Percentiles rank a stretch among this genome's conserved stretches.
These are phyloP conservation scores for Trachymyrmex cornetzi DNA, from an alignment of 1,140 invertebrate species.

Conservation along the genomic window DNA sequence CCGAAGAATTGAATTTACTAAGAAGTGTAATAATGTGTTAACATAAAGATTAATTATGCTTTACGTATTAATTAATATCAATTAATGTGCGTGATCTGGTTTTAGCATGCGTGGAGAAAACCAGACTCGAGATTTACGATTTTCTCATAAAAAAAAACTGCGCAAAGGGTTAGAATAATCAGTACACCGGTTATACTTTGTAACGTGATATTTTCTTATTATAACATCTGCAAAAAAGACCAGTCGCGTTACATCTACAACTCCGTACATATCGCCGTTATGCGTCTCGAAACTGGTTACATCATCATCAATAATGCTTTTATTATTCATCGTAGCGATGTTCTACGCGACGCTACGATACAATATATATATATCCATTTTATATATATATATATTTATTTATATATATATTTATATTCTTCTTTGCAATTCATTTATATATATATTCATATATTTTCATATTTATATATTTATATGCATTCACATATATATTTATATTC, in stretches of 20 bases:
- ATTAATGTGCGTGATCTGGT: background rate
- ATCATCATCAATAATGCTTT: constrained; percentile 62
- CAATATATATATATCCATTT: constrained; percentile 70
- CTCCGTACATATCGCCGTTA: constrained; percentile 59
- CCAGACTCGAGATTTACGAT: background rate
- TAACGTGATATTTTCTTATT: constrained; percentile 73
- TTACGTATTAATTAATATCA: background rate
- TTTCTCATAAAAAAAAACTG: background rate
- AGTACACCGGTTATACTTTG: constrained; percentile 57
- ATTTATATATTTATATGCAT: constrained; percentile 69
- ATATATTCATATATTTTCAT: constrained; percentile 73
- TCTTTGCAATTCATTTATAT: constrained; percentile 77
- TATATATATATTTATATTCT: constrained; percentile 69
- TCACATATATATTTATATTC: constrained; percentile 78
- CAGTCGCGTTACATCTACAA: constrained; percentile 69
- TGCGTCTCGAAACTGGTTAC: constrained; percentile 63
- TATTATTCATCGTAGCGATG: constrained; percentile 73
- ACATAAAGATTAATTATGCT: background rate
- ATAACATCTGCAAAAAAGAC: constrained; percentile 72
- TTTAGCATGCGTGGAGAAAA: background rate
- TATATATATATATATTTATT: constrained; percentile 67
- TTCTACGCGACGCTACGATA: constrained; percentile 76
- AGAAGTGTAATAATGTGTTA: background rate
- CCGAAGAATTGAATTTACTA: background rate
- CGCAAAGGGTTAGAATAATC: constrained; percentile 44